A percentile compares a stretch with the other conserved stretches of the same genome.
Evolutionary conservation across 2,888 invertebrate species (phyloP).

Genomic region (Cephus sareptanus): DNA sequence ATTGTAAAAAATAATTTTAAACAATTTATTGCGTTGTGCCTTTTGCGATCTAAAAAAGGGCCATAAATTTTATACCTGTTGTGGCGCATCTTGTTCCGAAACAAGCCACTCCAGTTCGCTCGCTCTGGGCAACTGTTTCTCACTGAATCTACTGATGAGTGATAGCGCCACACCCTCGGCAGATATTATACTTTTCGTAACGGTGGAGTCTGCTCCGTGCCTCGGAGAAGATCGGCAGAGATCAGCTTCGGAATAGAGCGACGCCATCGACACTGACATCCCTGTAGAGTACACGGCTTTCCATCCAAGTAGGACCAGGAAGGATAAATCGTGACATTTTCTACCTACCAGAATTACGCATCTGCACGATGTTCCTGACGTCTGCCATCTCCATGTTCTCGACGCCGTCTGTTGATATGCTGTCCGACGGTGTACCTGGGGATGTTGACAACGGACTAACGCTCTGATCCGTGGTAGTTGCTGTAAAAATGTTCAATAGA

Average conservation of each 20-base stretch:
- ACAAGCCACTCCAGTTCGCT: slow-evolving; percentile 85
- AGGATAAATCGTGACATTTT: neutral
- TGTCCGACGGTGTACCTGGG: slow-evolving; percentile 65
- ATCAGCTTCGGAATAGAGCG: slow-evolving; percentile 72
- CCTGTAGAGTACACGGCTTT: slow-evolving; percentile 49
- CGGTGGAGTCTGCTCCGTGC: slow-evolving; percentile 64
- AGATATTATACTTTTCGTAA: slow-evolving; percentile 69
- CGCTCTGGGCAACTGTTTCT: slow-evolving; percentile 80
- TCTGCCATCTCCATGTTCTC: slow-evolving; percentile 69
- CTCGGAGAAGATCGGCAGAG: slow-evolving; percentile 59
- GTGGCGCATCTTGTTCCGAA: slow-evolving; percentile 81
- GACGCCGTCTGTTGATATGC: slow-evolving; percentile 68
- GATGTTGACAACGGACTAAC: slow-evolving; percentile 69
- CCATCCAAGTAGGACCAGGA: neutral
- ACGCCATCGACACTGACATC: slow-evolving; percentile 74
- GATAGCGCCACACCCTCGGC: slow-evolving; percentile 85
- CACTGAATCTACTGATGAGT: slow-evolving; percentile 79
- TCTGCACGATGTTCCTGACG: slow-evolving; percentile 64
- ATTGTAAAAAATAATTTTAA: slow-evolving; percentile 25
- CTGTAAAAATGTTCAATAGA: slow-evolving; percentile 35
- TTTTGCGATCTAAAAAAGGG: neutral
- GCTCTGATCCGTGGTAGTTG: slow-evolving; percentile 69
- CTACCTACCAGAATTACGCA: slow-evolving; percentile 51
- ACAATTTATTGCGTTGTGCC: neutral
- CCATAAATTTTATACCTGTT: slow-evolving; percentile 64